Percentiles rank a stretch among this genome's conserved stretches.
Conservation (phyloP, 2,797 vertebrate genomes). For the Malurus splendens region DNA sequence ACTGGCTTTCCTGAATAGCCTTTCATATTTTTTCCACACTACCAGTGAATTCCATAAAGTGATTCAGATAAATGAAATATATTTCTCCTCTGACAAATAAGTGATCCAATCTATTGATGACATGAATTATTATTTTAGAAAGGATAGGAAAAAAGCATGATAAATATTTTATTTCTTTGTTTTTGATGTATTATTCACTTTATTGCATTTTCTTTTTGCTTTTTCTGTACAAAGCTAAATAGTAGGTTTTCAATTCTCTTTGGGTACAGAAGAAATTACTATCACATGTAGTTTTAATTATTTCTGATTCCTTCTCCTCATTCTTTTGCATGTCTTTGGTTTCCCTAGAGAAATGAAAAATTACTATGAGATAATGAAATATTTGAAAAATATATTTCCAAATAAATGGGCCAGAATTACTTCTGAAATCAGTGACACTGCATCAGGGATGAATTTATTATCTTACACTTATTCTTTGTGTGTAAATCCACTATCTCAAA, state of each 20-base stretch:
- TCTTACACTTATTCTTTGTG: background rate
- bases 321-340: background rate
- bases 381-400: conserved; percentile 7
- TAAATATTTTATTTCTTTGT: background rate
- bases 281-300: background rate
- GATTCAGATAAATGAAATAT: background rate
- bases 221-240: background rate
- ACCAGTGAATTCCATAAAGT: background rate
- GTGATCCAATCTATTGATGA: background rate
- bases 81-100: background rate
- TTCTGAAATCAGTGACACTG: background rate
- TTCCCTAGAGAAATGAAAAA: conserved; percentile 6
- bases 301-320: background rate
- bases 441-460: background rate
- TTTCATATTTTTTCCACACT: background rate
- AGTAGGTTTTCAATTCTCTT: background rate
- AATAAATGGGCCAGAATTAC: background rate
- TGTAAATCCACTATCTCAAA: background rate
- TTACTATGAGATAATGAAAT: background rate
- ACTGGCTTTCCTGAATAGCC: background rate
- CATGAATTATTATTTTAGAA: background rate
- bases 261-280: background rate
- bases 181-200: background rate
- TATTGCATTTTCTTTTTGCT: background rate
- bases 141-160: background rate